Base-by-base conservation (phyloP, 2,888 invertebrate genomes). In the Agrotis segetum region DNA sequence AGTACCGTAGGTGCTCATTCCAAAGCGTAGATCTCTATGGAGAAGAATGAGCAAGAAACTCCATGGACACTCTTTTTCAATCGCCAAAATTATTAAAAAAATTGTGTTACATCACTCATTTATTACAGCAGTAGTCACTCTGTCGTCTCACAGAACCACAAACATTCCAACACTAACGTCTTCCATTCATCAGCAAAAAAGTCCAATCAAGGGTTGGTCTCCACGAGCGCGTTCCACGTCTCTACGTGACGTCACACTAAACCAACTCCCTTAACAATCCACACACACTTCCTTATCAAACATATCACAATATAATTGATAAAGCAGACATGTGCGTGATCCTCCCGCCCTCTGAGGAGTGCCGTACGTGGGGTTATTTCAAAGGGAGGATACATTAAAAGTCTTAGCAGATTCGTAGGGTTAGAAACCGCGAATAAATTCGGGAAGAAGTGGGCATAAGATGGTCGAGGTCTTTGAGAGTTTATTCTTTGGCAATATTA, bases 241-340 rank as follows among this genome's bases (percentile, higher is more conserved):
- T 11, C 9, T 34, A 77, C 56, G 77, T 72, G 72, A 34, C 29
- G 16, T 49, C 21, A 56, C 67, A 56, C 44, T 9, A 47, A 19
- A 49, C 21, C 2, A 16, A 53, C n/a, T 59, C 73, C 71, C 52
- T 52, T 47, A 58, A 77, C 77, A 77, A 69, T 73, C 34, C n/a
- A 16, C 47, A 6, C 67, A 49, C 17, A 16, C 44, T 21, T 29
- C 19, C 50, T 53, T 0, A 13, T 44, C 16, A 13, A 21, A 19
- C 34, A 44, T 46, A 62, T 79, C 60, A 62, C 44, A 61, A 61
- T 24, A 47, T 65, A 76, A 69, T 76, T 81, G 81, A 81, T 81
- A 69, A 63, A 63, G 59, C 77, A 76, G 53, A 21, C 44, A 24
- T 13, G 60, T 34, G 49, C 77, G 77, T 66, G 69, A 40, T 53